Evolutionary conservation across 2,888 invertebrate species (phyloP), one percentile per base, ranked within the genome.

Genomic region (Himalopsyche anomala): DNA sequence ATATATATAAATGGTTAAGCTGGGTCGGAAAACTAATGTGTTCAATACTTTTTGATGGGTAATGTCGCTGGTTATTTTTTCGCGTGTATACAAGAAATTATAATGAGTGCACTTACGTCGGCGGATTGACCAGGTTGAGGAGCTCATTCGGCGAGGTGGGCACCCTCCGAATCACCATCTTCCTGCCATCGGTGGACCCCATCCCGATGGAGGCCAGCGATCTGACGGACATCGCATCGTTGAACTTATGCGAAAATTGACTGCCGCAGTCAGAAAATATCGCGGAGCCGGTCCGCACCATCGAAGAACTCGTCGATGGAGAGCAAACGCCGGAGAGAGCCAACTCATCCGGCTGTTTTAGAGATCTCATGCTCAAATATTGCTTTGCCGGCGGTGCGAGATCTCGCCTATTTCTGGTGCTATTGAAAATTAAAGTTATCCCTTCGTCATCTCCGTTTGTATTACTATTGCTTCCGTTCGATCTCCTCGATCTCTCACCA

Each of bases 101-200:
- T 51, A 15, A 42, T 6, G 5, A 42, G 90, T 90, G 91, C 92
- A 96, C 96, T 95, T 94, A 96, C 95, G 96, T 96, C 90, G 96
- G 95, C 91, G 97, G 96, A 93, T 96, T 96, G 89, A 96, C 96
- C 92, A 97, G 95, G 93, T 96, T 97, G 91, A 97, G 96, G 89
- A 97, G 94, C 92, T 97, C 97, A 89, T 96, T 95, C 86, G 97
- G 97, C 89, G 97, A 96, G 84, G 96, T 96, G 86, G 97, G 97
- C 89, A 97, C 96, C 90, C 96, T 94, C 90, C 96, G 93, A 90
- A 97, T 96, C 90, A 97, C 96, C 94, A 97, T 94, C 92, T 96
- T 96, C 89, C 96, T 95, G 81, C 97, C 97, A 92, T 97, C 97
- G 74, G 97, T 97, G 88, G 97, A 97, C 54, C 97, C 97, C 95